Evolutionary conservation across 2,888 invertebrate species (phyloP), one percentile per base, ranked within the genome.

Genomic region (Sinodicranocentrus sp.): DNA sequence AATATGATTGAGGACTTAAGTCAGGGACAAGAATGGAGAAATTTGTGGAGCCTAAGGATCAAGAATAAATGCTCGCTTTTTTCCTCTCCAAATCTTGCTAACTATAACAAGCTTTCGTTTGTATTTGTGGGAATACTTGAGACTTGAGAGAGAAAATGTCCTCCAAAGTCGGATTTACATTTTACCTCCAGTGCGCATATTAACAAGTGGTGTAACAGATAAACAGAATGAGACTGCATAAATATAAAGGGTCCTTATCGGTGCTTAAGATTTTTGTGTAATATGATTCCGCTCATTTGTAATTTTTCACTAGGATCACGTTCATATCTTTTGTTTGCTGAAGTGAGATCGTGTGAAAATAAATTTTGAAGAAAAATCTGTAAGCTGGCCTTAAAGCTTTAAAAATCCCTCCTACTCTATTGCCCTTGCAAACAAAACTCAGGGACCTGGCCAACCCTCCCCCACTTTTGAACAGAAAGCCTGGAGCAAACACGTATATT

Each of bases 391-490:
- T 13, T 1, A 67, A 39, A 68, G n/a, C 67, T 13, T 15, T 19
- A 52, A 77, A 28, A 25, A 48, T 1, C 17, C 59, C 78, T 71
- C 71, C 78, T 19, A 28, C 28, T 61, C 63, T n/a, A n/a, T 79
- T 79, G 63, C 78, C 71, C 78, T 79, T 71, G 39, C 63, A 79
- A 79, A 79, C 78, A 79, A 71, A 52, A 3, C 8, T 10, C 10
- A 76, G 76, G 57, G 67, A 67, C 63, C 44, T 57, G 19, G 15
- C 63, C 21, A 19, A 48, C 54, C 78, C 25, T 70, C 68, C 70
- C 61, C 33, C n/a, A 52, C 73, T 73, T 73, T 39, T 63, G 48
- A 48, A 73, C 28, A 17, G 72, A 33, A 28, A 26, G 1, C 15
- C 54, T 68, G 52, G 19, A 19, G 52, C 17, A n/a, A n/a, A 48